A percentile compares a stretch with the other conserved stretches of the same genome.
Evolutionary conservation across 2,113 vertebrate genomes (phyloP).

Genomic region (Pollachius pollachius): DNA sequence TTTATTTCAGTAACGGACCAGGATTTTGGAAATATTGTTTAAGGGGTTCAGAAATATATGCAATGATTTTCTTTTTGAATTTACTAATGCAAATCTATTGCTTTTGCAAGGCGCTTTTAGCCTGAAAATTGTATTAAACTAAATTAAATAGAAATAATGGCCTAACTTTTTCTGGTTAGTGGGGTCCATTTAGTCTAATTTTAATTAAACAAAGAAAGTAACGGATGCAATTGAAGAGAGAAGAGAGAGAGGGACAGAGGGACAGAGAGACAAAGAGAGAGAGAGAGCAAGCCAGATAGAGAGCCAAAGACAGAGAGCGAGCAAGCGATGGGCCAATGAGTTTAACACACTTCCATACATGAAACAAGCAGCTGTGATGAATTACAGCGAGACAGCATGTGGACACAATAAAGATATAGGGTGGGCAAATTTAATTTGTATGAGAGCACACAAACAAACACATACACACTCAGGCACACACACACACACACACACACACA

Average conservation of each 20-base stretch:
- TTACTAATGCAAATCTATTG: no score
- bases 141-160: neutral
- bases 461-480: slow-evolving; percentile 15
- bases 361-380: slow-evolving; percentile 29
- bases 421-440: slow-evolving; percentile 59
- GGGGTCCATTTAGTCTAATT: neutral
- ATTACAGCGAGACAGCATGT: slow-evolving; percentile 27
- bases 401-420: slow-evolving; percentile 23
- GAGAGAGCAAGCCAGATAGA: neutral
- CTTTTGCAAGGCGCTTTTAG: no score
- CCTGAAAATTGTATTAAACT: neutral
- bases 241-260: neutral
- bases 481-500: slow-evolving; percentile 14
- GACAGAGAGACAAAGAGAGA: neutral
- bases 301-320: neutral
- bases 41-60: no score
- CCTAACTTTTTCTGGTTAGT: neutral
- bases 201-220: neutral
- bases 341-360: slow-evolving; percentile 11
- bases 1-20: no score
- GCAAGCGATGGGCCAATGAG: slow-evolving; percentile 3
- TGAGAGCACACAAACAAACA: slow-evolving; percentile 39
- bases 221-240: neutral
- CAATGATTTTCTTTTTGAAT: no score
- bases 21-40: no score